Percentiles rank a stretch among this genome's conserved stretches.
These are phyloP conservation scores for Xestia xanthographa DNA, from an alignment of 2,888 invertebrate genomes.

Conservation along the genomic window DNA sequence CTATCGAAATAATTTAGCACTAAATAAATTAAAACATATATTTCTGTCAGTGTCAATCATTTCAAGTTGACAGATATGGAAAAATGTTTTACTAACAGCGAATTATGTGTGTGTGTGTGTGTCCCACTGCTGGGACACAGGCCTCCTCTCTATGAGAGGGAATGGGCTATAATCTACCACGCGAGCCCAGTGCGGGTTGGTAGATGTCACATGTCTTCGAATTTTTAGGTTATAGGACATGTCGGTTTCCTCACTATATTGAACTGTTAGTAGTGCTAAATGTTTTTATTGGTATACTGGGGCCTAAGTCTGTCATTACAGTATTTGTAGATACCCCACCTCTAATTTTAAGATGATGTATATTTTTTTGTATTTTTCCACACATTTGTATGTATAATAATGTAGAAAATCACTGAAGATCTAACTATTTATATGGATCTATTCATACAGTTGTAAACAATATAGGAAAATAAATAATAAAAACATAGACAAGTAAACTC, in stretches of 20 bases:
- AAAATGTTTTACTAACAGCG: not conserved
- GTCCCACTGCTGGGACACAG: not conserved
- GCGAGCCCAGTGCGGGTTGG: not conserved
- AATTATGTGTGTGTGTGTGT: too few relatives aligned
- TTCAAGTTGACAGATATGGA: not conserved
- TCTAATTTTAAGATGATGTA: conserved; percentile 60
- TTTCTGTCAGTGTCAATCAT: not conserved
- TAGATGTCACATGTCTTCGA: not conserved
- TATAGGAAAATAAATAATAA: not conserved
- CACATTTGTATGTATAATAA: conserved; percentile 3
- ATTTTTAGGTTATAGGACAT: not conserved
- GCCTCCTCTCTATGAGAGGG: not conserved
- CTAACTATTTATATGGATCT: conserved; percentile 11
- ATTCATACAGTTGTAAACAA: conserved; percentile 10
- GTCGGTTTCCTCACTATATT: not conserved
- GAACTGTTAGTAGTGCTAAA: conserved; percentile 12
- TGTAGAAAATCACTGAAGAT: conserved; percentile 24
- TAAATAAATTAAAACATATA: not conserved
- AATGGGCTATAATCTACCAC: not conserved
- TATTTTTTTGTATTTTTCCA: conserved; percentile 63
- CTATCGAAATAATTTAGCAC: not conserved
- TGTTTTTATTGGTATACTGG: not conserved
- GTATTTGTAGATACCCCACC: conserved; percentile 63
- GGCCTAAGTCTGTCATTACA: conserved; percentile 42
- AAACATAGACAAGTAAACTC: not conserved